Evolutionary conservation across 1,140 invertebrate species (phyloP).

Genomic region (Steinernema khuongi): DNA sequence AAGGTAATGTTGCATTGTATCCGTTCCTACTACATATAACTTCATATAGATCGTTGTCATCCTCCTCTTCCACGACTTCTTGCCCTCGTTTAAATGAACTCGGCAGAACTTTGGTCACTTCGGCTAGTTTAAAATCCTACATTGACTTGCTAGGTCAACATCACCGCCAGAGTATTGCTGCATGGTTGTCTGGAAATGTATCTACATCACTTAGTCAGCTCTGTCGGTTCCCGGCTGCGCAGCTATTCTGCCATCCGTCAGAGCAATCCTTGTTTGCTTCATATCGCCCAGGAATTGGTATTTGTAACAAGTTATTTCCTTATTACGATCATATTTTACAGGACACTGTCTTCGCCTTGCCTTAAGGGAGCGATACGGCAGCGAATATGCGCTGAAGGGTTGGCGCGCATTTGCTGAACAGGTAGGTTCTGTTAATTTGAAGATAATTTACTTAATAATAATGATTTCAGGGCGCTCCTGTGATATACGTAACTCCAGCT

Average conservation of each 20-base stretch:
- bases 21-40: slow-evolving; percentile 1
- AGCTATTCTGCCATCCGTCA: slow-evolving; percentile 20
- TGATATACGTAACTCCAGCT: slow-evolving; percentile 38
- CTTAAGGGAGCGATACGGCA: slow-evolving; percentile 31
- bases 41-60: slow-evolving; percentile 3
- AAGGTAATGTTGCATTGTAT: slow-evolving; percentile 21
- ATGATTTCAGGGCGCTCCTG: slow-evolving; percentile 34
- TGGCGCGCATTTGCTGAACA: slow-evolving; percentile 38
- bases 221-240: slow-evolving; percentile 23
- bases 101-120: slow-evolving; percentile 39
- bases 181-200: slow-evolving; percentile 38
- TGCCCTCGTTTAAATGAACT: slow-evolving; percentile 34
- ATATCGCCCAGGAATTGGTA: slow-evolving; percentile 38
- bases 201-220: slow-evolving; percentile 22
- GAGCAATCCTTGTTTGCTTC: slow-evolving; percentile 1
- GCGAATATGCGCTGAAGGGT: slow-evolving; percentile 32
- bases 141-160: slow-evolving; percentile 41
- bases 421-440: slow-evolving; percentile 16
- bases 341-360: slow-evolving; percentile 37
- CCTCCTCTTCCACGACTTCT: background rate
- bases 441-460: background rate
- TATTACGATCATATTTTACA: slow-evolving; percentile 19
- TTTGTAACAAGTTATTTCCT: slow-evolving; percentile 5
- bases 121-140: slow-evolving; percentile 33
- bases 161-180: slow-evolving; percentile 38